Conservation (phyloP, 2,797 vertebrate genomes). For the Gallinago solitaria region DNA sequence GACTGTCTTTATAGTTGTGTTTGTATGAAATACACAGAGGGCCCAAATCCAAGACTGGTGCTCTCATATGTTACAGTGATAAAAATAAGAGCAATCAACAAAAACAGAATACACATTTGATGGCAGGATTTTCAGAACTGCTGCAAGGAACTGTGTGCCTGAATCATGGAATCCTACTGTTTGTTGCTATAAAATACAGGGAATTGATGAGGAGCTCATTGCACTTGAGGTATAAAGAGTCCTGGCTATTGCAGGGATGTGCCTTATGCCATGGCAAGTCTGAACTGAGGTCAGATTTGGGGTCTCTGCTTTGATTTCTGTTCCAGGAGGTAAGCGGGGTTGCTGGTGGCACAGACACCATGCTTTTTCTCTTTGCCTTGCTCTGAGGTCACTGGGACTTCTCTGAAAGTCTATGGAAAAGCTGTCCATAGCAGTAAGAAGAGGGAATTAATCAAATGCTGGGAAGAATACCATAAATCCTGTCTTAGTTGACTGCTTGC, state of each 20-base stretch:
- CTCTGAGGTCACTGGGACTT: background rate
- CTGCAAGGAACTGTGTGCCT: background rate
- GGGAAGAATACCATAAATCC: background rate
- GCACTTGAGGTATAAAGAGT: background rate
- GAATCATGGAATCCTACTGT: background rate
- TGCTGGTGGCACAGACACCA: background rate
- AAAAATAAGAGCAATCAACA: conserved; percentile 2
- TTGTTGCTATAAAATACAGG: background rate
- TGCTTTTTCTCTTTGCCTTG: background rate
- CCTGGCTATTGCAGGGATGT: background rate
- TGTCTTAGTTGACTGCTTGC: background rate
- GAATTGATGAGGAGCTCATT: background rate
- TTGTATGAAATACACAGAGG: background rate
- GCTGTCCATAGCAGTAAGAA: background rate
- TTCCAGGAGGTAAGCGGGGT: background rate
- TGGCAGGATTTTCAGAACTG: background rate
- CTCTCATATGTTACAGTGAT: background rate
- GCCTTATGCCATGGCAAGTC: background rate
- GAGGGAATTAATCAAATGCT: background rate
- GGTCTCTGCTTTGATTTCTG: background rate
- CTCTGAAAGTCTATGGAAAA: background rate
- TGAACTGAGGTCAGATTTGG: background rate
- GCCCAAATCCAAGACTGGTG: background rate
- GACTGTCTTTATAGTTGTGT: background rate
- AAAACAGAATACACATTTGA: background rate